Evolutionary conservation across 2,113 vertebrate species (phyloP), one percentile per base, ranked within the genome.

Genomic region (Ceyx margarethae): DNA sequence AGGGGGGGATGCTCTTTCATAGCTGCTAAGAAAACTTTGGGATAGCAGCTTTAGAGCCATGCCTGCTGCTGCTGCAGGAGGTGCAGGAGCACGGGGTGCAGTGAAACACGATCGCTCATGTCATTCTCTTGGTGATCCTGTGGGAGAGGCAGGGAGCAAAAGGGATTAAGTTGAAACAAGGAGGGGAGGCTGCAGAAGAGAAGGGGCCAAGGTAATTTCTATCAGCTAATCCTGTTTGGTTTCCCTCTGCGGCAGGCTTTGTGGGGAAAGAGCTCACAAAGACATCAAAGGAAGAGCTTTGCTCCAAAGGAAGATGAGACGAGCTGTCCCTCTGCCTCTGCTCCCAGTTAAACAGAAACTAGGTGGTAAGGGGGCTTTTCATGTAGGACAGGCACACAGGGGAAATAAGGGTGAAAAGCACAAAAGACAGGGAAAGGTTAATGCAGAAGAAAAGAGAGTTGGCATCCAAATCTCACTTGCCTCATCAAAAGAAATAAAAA

Each of bases 211-310:
- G 88, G 95, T 91, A 95, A 95, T 94, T 95, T 91, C 82, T 74
- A 75, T 26, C 91, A 53, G 88, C 80, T 96, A 96, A 96, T 96
- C 95, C 95, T 96, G 92, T 96, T 96, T 96, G 91, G 94, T 87
- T 96, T 96, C 92, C 75, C 87, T 92, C 56, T 77, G 94, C 73
- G 26, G 86, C 8, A 0, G 42, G 90, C 95, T 94, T 95, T 95
- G 89, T 82, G 89, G 84, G 87, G 57, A 56, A 66, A 40, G 81
- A 74, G 92, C 94, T 94, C 81, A 93, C 96, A 96, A 96, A 94
- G 94, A 94, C 95, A 96, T 96, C 95, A 96, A 95, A 95, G 91
- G 74, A 31, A 93, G 91, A 90, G 92, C 95, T 96, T 69, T 90
- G 84, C 71, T 95, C 67, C 86, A 92, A 93, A 91, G 78, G 74